Evolutionary conservation across 2,888 invertebrate species (phyloP).

Genomic region (Tyria jacobaeae): DNA sequence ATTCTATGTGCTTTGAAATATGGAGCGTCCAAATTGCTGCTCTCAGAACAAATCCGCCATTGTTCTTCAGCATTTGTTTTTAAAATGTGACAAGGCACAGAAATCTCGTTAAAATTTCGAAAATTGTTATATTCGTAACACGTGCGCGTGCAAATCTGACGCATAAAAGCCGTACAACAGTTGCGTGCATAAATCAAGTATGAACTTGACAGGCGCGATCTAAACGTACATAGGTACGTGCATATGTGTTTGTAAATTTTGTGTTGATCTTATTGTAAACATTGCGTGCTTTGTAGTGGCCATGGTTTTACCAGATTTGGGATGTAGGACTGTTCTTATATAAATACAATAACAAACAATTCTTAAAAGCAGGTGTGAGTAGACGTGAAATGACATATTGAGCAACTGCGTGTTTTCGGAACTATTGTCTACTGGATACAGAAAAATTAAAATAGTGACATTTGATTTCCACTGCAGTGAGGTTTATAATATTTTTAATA

Average conservation of each 20-base stretch:
- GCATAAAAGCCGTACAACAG: constrained; percentile 53
- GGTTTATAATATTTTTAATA: not conserved
- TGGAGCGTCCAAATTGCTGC: not conserved
- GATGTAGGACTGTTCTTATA: not conserved
- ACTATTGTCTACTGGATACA: not conserved
- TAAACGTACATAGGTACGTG: constrained; percentile 29
- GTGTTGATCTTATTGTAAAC: constrained; percentile 35
- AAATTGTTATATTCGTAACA: constrained; percentile 28
- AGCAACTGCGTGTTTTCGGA: not conserved
- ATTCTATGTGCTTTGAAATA: not conserved
- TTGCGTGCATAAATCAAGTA: constrained; percentile 69
- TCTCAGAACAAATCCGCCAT: constrained; percentile 16
- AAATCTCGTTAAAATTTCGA: constrained; percentile 36
- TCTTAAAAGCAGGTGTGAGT: not conserved
- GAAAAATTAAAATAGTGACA: not conserved
- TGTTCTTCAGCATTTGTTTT: constrained; percentile 19
- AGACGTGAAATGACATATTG: not conserved
- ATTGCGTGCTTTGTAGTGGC: constrained; percentile 15
- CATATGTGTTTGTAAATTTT: constrained; percentile 11
- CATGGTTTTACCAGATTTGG: constrained; percentile 6
- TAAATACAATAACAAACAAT: constrained; percentile 2
- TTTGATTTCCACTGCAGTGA: not conserved
- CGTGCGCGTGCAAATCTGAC: constrained; percentile 40
- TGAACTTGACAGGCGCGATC: constrained; percentile 66
- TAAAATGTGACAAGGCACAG: constrained; percentile 32